Conservation (phyloP, 2,888 invertebrate species). For the Bruchidius siliquastri region DNA sequence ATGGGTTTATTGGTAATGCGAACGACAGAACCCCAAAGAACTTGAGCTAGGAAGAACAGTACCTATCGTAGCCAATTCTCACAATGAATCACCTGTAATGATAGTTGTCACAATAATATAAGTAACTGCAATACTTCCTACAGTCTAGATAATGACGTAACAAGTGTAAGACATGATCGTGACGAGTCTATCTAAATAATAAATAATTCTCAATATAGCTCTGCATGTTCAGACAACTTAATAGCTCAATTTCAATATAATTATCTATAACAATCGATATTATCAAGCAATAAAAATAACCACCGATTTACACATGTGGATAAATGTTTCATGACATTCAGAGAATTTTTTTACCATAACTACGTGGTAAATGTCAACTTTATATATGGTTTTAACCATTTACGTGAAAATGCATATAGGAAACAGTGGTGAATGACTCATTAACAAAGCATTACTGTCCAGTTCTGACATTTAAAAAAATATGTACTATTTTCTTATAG, state of each 20-base stretch:
- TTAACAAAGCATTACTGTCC: background rate
- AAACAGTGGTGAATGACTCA: background rate
- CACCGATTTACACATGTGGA: background rate
- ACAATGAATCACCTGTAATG: background rate
- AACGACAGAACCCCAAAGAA: too few relatives aligned
- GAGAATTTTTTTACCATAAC: background rate
- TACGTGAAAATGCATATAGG: background rate
- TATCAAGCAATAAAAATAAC: background rate
- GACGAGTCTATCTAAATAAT: background rate
- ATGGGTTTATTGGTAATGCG: too few relatives aligned
- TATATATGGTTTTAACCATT: background rate
- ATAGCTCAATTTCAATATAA: background rate
- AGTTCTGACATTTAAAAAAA: background rate
- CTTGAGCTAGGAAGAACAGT: too few relatives aligned
- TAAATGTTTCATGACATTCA: background rate
- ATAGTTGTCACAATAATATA: background rate
- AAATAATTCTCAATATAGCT: background rate
- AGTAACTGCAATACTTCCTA: background rate
- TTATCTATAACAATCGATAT: background rate
- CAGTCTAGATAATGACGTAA: background rate
- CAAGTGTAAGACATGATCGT: background rate
- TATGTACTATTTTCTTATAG: too few relatives aligned
- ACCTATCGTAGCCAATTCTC: too few relatives aligned
- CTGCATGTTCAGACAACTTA: background rate
- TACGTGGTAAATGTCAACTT: background rate